Base-by-base conservation (phyloP, 2,888 invertebrate species). In the Eupithecia centaureata region DNA sequence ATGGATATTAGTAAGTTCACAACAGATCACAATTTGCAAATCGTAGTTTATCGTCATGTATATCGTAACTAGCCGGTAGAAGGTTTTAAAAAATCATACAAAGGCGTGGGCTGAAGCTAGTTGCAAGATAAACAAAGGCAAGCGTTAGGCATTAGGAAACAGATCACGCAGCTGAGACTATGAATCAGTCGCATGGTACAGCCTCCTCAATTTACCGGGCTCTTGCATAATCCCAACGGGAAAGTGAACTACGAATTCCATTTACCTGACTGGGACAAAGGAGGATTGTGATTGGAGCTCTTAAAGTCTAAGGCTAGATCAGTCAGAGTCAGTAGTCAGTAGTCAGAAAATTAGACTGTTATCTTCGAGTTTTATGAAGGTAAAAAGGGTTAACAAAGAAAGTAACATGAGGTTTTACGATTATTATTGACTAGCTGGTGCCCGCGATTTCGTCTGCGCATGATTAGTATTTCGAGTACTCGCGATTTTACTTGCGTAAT, bases 121-220 rank as follows among this genome's bases (percentile, higher is more conserved):
- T 12, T 22, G 22, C 22, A 57, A 33, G 57, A 57, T 33, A 57
- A 32, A 57, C 54, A 56, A 56, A 56, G 30, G 54, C 30, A 56
- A 47, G 47, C 47, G 52, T 33, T 22, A 57, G 22, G 57, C 47
- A 68, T 70, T 70, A 67, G 63, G 62, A 74, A 65, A 69, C 69
- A 33, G 28, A 61, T 70, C 73, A 70, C 69, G 72, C 58, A 52
- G 54, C 59, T 47, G 63, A 56, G 59, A 60, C 59, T 35, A 61
- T 68, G 63, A 72, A 72, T 72, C 67, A 67, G 52, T 67, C 71
- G 60, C 65, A 67, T 27, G 52, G 60, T 52, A 67, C 70, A 70
- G 69, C 74, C 72, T 76, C 74, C 65, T 72, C 73, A 72, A 73
- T 76, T 67, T 57, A 66, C 33, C 57, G 27, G 38, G 28, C 57